phyloP scores from a whole-genome alignment of 2,888 invertebrate species.

The Tubulanus polymorphus region DNA sequence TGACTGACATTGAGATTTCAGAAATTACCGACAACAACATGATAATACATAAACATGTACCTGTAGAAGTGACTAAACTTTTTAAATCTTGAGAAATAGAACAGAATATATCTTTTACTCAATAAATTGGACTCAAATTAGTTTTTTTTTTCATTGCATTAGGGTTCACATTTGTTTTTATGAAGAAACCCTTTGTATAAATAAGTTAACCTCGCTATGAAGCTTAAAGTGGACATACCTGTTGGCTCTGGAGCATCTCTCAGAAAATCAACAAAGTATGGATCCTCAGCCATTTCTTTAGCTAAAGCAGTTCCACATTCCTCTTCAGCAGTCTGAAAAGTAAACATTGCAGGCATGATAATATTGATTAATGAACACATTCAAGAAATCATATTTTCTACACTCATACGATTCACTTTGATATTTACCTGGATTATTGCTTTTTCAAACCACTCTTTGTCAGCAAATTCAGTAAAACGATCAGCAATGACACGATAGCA shows the following conservation, averaged over 20 bases:
- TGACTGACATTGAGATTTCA: no score
- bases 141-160: no score
- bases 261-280: constrained; percentile 95
- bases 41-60: no score
- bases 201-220: no score
- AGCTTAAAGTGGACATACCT: constrained; percentile 35
- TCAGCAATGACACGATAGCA: constrained; percentile 66
- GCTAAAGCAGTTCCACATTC: constrained; percentile 59
- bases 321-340: constrained; percentile 59
- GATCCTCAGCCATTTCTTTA: constrained; percentile 71
- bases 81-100: no score
- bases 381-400: background rate
- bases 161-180: no score
- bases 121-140: no score
- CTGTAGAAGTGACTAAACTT: no score
- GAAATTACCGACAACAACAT: no score
- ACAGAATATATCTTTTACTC: no score
- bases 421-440: constrained; percentile 58
- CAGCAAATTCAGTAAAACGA: constrained; percentile 55
- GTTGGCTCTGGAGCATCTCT: constrained; percentile 96
- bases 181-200: no score
- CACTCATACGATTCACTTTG: background rate
- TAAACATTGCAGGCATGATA: background rate
- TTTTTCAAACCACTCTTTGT: constrained; percentile 75
- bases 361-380: background rate